A percentile compares a stretch with the other conserved stretches of the same genome.
These are phyloP conservation scores for Hassar affinis DNA, from an alignment of 2,113 vertebrate genomes.

Conservation along the genomic window DNA sequence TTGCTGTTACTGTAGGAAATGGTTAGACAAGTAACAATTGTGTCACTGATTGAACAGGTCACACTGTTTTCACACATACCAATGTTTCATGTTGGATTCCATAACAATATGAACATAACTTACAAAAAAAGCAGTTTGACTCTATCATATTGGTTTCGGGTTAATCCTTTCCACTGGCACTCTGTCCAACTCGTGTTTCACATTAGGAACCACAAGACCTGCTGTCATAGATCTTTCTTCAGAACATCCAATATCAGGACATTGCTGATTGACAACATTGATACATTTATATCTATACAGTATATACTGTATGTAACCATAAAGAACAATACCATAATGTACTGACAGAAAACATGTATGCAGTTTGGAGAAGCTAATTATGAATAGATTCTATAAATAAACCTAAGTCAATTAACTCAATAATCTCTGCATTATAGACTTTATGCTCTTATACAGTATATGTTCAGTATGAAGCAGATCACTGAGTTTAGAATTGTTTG, in stretches of 20 bases:
- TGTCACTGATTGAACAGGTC: background rate
- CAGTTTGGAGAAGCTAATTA: background rate
- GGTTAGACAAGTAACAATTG: background rate
- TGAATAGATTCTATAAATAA: background rate
- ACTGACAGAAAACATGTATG: background rate
- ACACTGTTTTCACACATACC: background rate
- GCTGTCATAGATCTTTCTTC: background rate
- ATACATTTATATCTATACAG: background rate
- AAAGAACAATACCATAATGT: background rate
- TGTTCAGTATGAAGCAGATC: background rate
- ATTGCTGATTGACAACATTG: background rate
- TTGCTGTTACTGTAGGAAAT: background rate
- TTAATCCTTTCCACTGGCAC: no score
- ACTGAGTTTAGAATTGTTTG: background rate
- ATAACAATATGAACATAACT: background rate
- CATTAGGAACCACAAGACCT: background rate
- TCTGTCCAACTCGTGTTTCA: background rate
- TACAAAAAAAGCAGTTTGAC: no score
- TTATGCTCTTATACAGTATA: background rate
- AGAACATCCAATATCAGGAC: background rate
- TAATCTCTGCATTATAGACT: background rate
- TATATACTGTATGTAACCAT: background rate
- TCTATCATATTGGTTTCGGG: background rate
- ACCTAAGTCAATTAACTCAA: background rate
- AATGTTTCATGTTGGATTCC: background rate